Percentiles rank a stretch among this genome's conserved stretches.
These are phyloP conservation scores for Neostethus bicornis DNA, from an alignment of 2,797 vertebrate genomes.

Conservation along the genomic window DNA sequence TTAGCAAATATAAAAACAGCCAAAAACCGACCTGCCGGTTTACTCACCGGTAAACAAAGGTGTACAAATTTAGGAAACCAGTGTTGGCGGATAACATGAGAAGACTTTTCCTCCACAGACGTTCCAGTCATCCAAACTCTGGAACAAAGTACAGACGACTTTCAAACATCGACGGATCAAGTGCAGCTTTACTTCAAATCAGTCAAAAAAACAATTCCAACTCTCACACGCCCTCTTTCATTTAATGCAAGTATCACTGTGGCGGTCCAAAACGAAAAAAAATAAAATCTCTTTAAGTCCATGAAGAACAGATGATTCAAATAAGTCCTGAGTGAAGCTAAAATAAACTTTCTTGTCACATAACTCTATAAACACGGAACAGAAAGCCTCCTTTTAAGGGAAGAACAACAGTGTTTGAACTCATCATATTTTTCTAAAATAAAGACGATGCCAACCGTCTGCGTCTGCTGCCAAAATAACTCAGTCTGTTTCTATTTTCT, in stretches of 20 bases:
- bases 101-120: conserved; percentile 49
- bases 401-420: conserved; percentile 47
- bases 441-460: conserved; percentile 41
- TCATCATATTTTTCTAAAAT: conserved; percentile 49
- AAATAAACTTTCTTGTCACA: conserved; percentile 58
- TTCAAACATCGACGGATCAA: conserved; percentile 40
- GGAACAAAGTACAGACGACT: conserved; percentile 57
- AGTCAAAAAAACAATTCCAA: conserved; percentile 21
- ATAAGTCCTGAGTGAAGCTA: conserved; percentile 51
- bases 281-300: too few species aligned
- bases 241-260: conserved; percentile 25
- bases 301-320: conserved; percentile 45
- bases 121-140: conserved; percentile 66
- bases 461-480: conserved; percentile 10
- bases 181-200: conserved; percentile 38
- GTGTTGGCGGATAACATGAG: conserved; percentile 54
- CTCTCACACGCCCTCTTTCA: conserved; percentile 38
- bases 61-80: conserved; percentile 72
- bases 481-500: neutral
- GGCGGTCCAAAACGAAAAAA: too few species aligned
- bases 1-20: conserved; percentile 27
- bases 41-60: conserved; percentile 58
- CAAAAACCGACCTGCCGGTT: conserved; percentile 64
- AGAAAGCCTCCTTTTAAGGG: conserved; percentile 50
- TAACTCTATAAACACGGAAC: conserved; percentile 46